Percentiles rank a stretch among this genome's conserved stretches.
Evolutionary conservation across 2,888 invertebrate genomes (phyloP).

Genomic region (Apamea crenata): DNA sequence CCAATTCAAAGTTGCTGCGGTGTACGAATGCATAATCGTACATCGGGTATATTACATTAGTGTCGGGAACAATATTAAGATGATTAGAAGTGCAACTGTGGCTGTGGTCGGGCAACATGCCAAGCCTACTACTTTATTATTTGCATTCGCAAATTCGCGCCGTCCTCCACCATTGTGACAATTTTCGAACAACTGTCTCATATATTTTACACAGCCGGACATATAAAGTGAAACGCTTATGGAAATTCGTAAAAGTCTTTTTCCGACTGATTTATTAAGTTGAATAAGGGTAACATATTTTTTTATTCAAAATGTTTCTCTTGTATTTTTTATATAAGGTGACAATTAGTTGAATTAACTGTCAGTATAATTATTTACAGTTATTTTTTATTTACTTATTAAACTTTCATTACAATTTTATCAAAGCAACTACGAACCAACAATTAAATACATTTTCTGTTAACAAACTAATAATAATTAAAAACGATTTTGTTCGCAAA

Average conservation of each 20-base stretch:
- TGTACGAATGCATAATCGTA: conserved; percentile 61
- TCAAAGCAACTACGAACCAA: not conserved
- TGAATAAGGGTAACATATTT: not conserved
- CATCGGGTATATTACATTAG: conserved; percentile 64
- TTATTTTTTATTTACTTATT: no score
- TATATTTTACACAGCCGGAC: conserved; percentile 68
- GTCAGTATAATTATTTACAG: not conserved
- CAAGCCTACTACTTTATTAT: conserved; percentile 68
- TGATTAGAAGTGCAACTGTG: conserved; percentile 70
- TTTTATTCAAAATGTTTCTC: not conserved
- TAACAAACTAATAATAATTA: not conserved
- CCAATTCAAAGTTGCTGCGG: conserved; percentile 55
- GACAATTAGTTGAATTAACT: not conserved
- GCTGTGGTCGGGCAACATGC: conserved; percentile 63
- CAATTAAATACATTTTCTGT: not conserved
- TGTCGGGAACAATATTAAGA: conserved; percentile 69
- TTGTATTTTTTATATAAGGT: not conserved
- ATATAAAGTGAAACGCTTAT: conserved; percentile 55
- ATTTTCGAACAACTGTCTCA: conserved; percentile 73
- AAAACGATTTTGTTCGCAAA: not conserved
- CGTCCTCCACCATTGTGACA: conserved; percentile 64
- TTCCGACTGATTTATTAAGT: conserved; percentile 37
- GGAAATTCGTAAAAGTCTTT: conserved; percentile 34
- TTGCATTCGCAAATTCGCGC: conserved; percentile 74
- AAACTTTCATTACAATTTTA: not conserved